A percentile compares a stretch with the other conserved stretches of the same genome.
These are phyloP conservation scores for Semicossyphus pulcher DNA, from an alignment of 2,113 vertebrate genomes.

Conservation along the genomic window DNA sequence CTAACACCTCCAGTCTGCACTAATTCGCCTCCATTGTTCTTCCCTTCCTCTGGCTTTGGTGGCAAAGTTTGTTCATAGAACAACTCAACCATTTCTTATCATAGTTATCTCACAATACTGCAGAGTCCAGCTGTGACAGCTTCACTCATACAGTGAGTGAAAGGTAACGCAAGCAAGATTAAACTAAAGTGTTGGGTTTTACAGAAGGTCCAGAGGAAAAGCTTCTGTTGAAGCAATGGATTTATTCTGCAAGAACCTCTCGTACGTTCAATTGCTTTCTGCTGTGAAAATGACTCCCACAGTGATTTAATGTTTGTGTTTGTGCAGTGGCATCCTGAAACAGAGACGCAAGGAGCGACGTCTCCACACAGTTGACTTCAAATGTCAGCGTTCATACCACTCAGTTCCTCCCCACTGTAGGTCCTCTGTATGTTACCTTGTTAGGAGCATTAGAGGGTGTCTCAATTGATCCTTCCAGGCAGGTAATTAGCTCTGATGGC, in stretches of 20 bases:
- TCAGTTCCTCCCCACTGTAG: constrained; percentile 1
- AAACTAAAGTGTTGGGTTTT: constrained; percentile 58
- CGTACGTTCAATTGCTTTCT: too few species aligned
- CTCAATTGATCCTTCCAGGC: constrained; percentile 70
- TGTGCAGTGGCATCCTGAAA: not conserved
- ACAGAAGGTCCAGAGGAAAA: constrained; percentile 63
- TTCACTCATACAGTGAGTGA: constrained; percentile 37
- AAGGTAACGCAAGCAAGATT: constrained; percentile 51
- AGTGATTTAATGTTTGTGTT: not conserved
- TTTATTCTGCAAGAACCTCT: constrained; percentile 46
- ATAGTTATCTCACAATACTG: constrained; percentile 37
- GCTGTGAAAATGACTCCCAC: not conserved
- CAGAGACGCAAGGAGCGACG: not conserved
- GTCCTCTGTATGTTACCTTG: constrained; percentile 19
- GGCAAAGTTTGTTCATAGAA: constrained; percentile 42
- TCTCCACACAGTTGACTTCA: constrained; percentile 24
- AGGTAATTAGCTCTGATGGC: constrained; percentile 76
- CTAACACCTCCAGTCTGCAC: constrained; percentile 24
- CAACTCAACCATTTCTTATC: constrained; percentile 53
- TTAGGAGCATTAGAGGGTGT: constrained; percentile 47
- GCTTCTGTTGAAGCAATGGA: constrained; percentile 59
- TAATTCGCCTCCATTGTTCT: constrained; percentile 38
- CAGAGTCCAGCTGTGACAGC: constrained; percentile 52
- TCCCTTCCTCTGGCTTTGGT: constrained; percentile 50
- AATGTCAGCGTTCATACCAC: constrained; percentile 1